phyloP scores from a whole-genome alignment of 1,140 invertebrate genomes.

The Zaprionus davidi region DNA sequence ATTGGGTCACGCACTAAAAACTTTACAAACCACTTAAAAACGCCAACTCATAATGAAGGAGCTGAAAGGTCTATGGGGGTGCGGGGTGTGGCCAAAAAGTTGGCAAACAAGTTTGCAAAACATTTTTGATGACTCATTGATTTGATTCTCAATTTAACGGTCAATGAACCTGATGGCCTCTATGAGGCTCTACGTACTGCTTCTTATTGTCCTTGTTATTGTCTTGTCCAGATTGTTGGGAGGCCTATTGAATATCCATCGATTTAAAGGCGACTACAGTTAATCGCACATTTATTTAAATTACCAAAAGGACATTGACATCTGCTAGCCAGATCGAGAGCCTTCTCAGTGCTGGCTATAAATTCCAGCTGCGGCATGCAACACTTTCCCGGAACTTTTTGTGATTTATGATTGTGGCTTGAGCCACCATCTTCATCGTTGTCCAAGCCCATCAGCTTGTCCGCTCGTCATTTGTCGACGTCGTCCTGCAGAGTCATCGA shows the following conservation, averaged over 20 bases:
- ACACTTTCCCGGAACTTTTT: constrained; percentile 12
- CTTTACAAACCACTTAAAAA: constrained; percentile 41
- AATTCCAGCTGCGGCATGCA: constrained; percentile 16
- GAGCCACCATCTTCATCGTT: background rate
- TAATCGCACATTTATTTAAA: constrained; percentile 64
- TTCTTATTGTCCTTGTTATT: constrained; percentile 30
- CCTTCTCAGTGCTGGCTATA: background rate
- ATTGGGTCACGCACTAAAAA: constrained; percentile 36
- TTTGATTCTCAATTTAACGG: constrained; percentile 75
- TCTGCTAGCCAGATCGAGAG: background rate
- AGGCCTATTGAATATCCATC: constrained; percentile 41
- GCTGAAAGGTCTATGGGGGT: background rate
- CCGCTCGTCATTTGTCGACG: constrained; percentile 63
- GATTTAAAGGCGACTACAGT: constrained; percentile 22
- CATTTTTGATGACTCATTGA: constrained; percentile 65
- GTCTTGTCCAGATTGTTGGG: constrained; percentile 11
- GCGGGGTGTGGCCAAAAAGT: background rate
- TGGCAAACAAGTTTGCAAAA: constrained; percentile 37
- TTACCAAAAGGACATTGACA: constrained; percentile 14
- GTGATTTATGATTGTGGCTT: constrained; percentile 60
- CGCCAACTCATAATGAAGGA: constrained; percentile 18
- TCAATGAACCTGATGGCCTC: constrained; percentile 51
- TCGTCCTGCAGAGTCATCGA: constrained; percentile 26
- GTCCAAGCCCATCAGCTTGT: constrained; percentile 47
- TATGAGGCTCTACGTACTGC: background rate